Conservation (phyloP, 2,888 invertebrate genomes). For the Crossocerus cetratus region DNA sequence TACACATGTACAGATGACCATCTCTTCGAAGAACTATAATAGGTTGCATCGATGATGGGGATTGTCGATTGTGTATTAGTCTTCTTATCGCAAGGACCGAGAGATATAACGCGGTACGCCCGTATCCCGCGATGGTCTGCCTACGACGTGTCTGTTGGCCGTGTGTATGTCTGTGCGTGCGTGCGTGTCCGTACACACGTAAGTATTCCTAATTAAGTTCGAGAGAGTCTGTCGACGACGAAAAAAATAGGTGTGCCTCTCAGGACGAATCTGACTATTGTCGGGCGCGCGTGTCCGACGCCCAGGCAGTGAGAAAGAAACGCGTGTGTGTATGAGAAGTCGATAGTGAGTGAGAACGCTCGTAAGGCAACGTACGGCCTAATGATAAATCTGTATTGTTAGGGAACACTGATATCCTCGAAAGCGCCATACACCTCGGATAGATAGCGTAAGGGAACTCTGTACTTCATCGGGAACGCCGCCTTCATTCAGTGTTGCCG, state of each 20-base stretch:
- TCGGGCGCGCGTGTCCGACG: constrained; percentile 14
- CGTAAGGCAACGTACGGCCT: constrained; percentile 40
- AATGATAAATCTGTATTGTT: constrained; percentile 25
- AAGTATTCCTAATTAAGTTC: constrained; percentile 2
- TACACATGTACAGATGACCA: constrained; percentile 70
- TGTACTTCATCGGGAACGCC: not conserved
- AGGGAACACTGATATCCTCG: not conserved
- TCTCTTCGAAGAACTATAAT: constrained; percentile 54
- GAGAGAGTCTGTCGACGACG: constrained; percentile 13
- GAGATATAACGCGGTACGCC: too few species aligned
- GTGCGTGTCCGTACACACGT: too few species aligned
- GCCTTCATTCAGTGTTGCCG: not conserved
- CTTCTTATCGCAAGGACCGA: constrained; percentile 6
- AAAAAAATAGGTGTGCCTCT: constrained; percentile 19
- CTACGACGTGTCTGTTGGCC: too few species aligned
- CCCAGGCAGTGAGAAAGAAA: constrained; percentile 19
- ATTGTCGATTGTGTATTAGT: constrained; percentile 68
- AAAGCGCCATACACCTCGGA: constrained; percentile 1
- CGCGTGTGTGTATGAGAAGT: not conserved
- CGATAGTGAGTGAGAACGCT: constrained; percentile 18
- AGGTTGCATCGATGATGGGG: constrained; percentile 65
- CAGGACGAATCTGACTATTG: constrained; percentile 7
- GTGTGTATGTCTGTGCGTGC: too few species aligned
- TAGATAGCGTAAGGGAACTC: not conserved
- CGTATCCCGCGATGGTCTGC: too few species aligned